phyloP scores from a whole-genome alignment of 2,888 invertebrate genomes.

The Esperia sulphurella region DNA sequence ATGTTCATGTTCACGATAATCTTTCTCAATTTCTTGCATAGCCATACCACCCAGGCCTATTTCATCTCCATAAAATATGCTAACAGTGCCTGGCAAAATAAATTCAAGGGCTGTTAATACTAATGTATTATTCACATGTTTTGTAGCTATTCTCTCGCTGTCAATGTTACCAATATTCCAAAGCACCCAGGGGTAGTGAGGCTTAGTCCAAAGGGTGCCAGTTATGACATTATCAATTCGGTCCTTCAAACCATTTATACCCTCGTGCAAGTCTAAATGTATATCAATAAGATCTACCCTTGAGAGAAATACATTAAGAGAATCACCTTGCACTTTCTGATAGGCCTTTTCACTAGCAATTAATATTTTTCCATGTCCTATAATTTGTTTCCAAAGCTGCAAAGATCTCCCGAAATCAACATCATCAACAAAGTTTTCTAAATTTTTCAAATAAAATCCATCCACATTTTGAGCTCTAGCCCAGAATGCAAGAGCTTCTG shows the following conservation, averaged over 20 bases:
- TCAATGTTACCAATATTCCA: conserved; percentile 87
- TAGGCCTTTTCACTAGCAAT: conserved; percentile 82
- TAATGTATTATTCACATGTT: conserved; percentile 81
- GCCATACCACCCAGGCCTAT: conserved; percentile 83
- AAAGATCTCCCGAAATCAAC: conserved; percentile 78
- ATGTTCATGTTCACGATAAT: conserved; percentile 79
- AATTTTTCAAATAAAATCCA: conserved; percentile 92
- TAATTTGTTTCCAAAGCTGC: conserved; percentile 83
- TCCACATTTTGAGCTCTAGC: conserved; percentile 86
- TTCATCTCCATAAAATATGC: conserved; percentile 95
- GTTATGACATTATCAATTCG: conserved; percentile 79
- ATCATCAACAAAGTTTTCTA: conserved; percentile 83
- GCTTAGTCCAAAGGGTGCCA: conserved; percentile 80
- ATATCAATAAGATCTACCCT: conserved; percentile 87
- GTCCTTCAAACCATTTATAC: conserved; percentile 76
- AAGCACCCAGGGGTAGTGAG: conserved; percentile 86
- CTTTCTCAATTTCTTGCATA: conserved; percentile 71
- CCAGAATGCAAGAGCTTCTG: conserved; percentile 58
- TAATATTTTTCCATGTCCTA: conserved; percentile 81
- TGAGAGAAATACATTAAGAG: conserved; percentile 80
- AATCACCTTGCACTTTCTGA: conserved; percentile 55
- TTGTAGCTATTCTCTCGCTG: conserved; percentile 78
- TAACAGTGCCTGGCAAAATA: conserved; percentile 91
- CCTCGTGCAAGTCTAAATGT: conserved; percentile 78
- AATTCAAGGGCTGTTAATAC: conserved; percentile 86